Conservation (phyloP, 2,113 vertebrate species). For the Eleginops maclovinus region DNA sequence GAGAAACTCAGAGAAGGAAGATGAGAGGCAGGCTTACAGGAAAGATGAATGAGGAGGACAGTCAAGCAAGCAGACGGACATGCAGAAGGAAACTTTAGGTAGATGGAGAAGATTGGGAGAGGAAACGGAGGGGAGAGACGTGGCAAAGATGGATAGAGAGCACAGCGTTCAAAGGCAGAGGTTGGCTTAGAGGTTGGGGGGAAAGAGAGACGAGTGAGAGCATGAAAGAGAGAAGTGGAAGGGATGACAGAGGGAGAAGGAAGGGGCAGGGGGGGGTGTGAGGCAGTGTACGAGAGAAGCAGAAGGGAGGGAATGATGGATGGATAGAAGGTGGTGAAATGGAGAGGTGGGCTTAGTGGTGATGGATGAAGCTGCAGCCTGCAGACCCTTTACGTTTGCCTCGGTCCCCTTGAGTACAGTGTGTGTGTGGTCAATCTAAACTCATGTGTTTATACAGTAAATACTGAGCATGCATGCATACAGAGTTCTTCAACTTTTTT, state of each 20-base stretch:
- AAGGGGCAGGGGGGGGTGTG: neutral
- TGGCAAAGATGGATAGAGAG: slow-evolving; percentile 64
- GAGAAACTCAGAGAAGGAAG: slow-evolving; percentile 44
- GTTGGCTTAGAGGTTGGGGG: slow-evolving; percentile 70
- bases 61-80: slow-evolving; percentile 52
- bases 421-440: slow-evolving; percentile 33
- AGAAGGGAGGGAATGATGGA: slow-evolving; percentile 65
- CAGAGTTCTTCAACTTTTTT: neutral
- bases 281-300: slow-evolving; percentile 25
- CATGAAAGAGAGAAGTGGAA: slow-evolving; percentile 53
- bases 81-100: slow-evolving; percentile 48
- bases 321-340: slow-evolving; percentile 64
- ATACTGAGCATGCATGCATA: neutral
- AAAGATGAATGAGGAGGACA: slow-evolving; percentile 64
- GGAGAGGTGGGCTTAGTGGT: slow-evolving; percentile 69
- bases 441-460: neutral
- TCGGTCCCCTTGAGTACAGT: slow-evolving; percentile 28
- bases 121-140: slow-evolving; percentile 32
- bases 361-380: slow-evolving; percentile 67
- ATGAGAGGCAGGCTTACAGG: slow-evolving; percentile 37
- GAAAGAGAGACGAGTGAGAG: slow-evolving; percentile 30
- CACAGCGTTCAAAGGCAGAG: slow-evolving; percentile 53
- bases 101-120: slow-evolving; percentile 56
- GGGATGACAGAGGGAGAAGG: slow-evolving; percentile 41
- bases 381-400: slow-evolving; percentile 39